Base-by-base conservation (phyloP, 2,113 vertebrate species). In the Taurulus bubalis region DNA sequence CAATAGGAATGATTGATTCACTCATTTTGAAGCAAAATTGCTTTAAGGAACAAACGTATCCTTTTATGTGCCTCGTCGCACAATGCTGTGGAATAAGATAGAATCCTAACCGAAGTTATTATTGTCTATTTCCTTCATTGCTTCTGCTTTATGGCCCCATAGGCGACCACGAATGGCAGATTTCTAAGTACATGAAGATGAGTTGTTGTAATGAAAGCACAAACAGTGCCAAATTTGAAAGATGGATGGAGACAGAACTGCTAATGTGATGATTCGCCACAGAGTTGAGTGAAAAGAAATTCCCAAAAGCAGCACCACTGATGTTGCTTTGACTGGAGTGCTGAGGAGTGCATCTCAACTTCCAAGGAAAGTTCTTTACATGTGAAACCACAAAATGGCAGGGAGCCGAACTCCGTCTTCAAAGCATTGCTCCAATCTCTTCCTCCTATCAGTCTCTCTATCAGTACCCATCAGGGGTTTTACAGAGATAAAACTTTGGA, bases 181-280 rank as follows among this genome's bases (percentile, higher is more conserved):
- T 86, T 83, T 82, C 79, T 68, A 67, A 80, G 71, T 71, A 75
- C 62, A 77, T 86, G 78, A 78, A 75, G 83, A 90, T 86, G 75
- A 87, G 85, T 69, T 78, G 62, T 76, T 84, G 24, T 38, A 79
- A 85, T 88, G 75, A 85, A 82, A 80, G 65, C 75, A 80, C 28
- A 71, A 81, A 87, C 62, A 71, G 38, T 49, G 73, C 77, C 58
- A 71, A 49, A 56, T 60, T 77, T n/a, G 47, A 63, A 71, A 79
- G 72, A 72, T 12, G 68, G 60, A 58, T 53, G 53, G 58, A 82
- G 77, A 36, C 71, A 34, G 16, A 71, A 58, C 51, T 80, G 79
- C 36, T 53, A 73, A 56, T 62, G 64, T 75, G 72, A 80, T 65
- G 55, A 62, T 77, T 32, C 38, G 60, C 73, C 65, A 58, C 77